Evolutionary conservation across 1,140 invertebrate species (phyloP).

Genomic region (Drosophila athabasca): DNA sequence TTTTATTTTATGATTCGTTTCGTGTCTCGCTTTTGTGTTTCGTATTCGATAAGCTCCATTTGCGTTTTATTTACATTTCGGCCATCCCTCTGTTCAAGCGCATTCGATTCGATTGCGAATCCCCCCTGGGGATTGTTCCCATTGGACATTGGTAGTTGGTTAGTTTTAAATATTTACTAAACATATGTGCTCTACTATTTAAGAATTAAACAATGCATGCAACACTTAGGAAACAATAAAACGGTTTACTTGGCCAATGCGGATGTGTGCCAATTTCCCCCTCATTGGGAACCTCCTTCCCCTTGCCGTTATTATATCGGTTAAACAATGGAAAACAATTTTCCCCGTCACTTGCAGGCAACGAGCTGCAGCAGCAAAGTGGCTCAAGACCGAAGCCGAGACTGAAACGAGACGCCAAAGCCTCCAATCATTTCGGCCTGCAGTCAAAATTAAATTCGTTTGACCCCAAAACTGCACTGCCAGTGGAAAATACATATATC

Average conservation of each 20-base stretch:
- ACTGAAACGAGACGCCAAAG: too few species aligned
- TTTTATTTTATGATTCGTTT: constrained; percentile 56
- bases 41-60: constrained; percentile 73
- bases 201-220: constrained; percentile 35
- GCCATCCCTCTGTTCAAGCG: constrained; percentile 28
- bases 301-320: not conserved
- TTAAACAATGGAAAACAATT: constrained; percentile 27
- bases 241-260: too few species aligned
- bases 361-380: constrained; percentile 16
- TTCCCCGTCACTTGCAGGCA: constrained; percentile 16
- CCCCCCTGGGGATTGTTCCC: not conserved
- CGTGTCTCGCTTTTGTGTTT: constrained; percentile 26
- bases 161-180: constrained; percentile 22
- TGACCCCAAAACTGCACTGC: constrained; percentile 18
- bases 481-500: constrained; percentile 10
- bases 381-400: too few species aligned
- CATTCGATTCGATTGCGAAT: constrained; percentile 47
- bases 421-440: constrained; percentile 24
- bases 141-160: constrained; percentile 6
- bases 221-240: constrained; percentile 24
- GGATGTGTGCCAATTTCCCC: too few species aligned
- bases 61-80: constrained; percentile 69
- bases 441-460: constrained; percentile 42
- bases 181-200: constrained; percentile 9
- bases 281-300: too few species aligned